Conservation (phyloP, 2,888 invertebrate genomes). For the Hypsopygia costalis region DNA sequence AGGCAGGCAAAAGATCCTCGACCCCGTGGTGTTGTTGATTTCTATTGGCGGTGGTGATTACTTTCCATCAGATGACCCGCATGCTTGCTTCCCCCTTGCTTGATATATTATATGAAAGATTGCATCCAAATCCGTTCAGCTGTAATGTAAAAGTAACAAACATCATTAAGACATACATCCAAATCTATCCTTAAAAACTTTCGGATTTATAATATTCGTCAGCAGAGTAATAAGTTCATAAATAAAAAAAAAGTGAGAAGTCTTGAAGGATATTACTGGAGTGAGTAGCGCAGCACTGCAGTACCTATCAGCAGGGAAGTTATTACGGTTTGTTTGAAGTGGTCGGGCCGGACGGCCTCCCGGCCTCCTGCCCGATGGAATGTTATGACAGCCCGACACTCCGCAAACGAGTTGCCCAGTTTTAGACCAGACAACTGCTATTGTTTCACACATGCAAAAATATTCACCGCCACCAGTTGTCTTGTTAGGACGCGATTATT, state of each 20-base stretch:
- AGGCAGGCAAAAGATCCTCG: too few species aligned
- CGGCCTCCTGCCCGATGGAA: constrained; percentile 26
- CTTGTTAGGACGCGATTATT: neutral
- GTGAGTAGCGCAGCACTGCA: constrained; percentile 17
- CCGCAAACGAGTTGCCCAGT: constrained; percentile 26
- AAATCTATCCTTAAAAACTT: too few species aligned
- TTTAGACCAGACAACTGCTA: constrained; percentile 15
- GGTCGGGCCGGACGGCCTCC: constrained; percentile 27
- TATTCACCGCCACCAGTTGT: constrained; percentile 12
- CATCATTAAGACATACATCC: too few species aligned
- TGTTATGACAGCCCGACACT: constrained; percentile 51
- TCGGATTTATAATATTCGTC: too few species aligned
- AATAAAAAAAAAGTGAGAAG: neutral
- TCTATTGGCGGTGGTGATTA: too few species aligned
- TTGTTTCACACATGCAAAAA: constrained; percentile 18
- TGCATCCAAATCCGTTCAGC: too few species aligned
- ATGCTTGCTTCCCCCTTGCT: too few species aligned
- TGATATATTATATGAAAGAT: too few species aligned
- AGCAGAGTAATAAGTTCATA: too few species aligned
- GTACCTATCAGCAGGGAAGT: constrained; percentile 22
- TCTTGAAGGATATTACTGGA: constrained; percentile 31
- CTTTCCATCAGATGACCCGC: too few species aligned
- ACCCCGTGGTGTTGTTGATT: too few species aligned
- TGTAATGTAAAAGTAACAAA: too few species aligned
- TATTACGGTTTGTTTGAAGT: constrained; percentile 51